phyloP scores from a whole-genome alignment of 2,888 invertebrate species.

The Thymelicus sylvestris region DNA sequence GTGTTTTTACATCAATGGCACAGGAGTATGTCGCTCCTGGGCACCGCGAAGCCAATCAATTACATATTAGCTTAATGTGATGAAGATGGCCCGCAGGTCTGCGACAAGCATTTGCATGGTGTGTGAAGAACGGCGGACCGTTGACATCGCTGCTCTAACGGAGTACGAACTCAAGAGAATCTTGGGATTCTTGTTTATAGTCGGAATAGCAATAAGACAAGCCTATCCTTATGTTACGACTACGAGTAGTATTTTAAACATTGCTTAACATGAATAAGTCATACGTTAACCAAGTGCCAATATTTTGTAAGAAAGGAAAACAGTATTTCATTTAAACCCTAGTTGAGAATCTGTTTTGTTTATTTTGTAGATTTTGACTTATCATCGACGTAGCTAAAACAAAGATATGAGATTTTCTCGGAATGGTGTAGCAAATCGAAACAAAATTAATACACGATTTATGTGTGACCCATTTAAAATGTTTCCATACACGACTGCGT shows the following conservation, averaged over 20 bases:
- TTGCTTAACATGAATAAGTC: no score
- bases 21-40: slow-evolving; percentile 68
- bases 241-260: not conserved
- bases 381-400: not conserved
- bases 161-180: slow-evolving; percentile 58
- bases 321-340: not conserved
- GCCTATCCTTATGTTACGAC: not conserved
- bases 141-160: slow-evolving; percentile 60
- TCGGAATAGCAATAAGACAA: slow-evolving; percentile 11
- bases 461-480: not conserved
- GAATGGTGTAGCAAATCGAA: not conserved
- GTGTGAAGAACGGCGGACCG: slow-evolving; percentile 56
- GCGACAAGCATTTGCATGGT: slow-evolving; percentile 69
- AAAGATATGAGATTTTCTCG: no score
- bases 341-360: no score
- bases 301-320: not conserved
- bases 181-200: slow-evolving; percentile 63
- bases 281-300: not conserved
- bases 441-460: not conserved
- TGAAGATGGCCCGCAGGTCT: slow-evolving; percentile 67
- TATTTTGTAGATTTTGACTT: not conserved
- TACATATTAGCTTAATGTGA: slow-evolving; percentile 82
- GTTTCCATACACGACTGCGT: slow-evolving; percentile 54
- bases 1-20: slow-evolving; percentile 80
- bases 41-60: slow-evolving; percentile 78